Evolutionary conservation across 2,888 invertebrate genomes (phyloP).

Genomic region (Lasioglossum leucozonium): DNA sequence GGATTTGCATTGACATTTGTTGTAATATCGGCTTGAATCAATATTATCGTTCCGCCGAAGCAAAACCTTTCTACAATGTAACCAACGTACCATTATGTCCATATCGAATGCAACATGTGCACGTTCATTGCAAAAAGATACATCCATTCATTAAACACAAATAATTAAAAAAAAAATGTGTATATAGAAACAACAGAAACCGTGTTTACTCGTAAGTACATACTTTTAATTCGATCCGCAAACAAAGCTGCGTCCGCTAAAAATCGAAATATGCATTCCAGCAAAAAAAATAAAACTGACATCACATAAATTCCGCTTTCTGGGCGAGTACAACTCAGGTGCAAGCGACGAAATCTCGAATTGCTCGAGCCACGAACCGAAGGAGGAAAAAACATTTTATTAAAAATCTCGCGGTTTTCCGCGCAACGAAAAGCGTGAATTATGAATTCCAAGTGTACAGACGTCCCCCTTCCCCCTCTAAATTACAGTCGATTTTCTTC

Average conservation of each 20-base stretch:
- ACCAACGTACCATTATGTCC: background rate
- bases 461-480: background rate
- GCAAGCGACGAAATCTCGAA: background rate
- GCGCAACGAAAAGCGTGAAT: background rate
- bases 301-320: background rate
- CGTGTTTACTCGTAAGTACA: background rate
- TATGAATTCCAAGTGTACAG: background rate
- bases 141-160: too few species aligned
- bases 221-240: background rate
- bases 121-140: background rate
- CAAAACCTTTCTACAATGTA: background rate
- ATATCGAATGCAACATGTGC: background rate
- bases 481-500: background rate
- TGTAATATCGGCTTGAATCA: background rate
- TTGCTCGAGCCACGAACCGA: background rate
- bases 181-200: background rate
- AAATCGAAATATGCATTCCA: background rate
- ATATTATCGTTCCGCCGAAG: background rate
- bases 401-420: background rate
- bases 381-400: background rate
- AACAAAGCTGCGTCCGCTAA: background rate
- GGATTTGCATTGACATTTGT: background rate
- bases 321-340: background rate
- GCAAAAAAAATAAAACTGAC: background rate
- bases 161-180: too few species aligned